Percentiles rank a stretch among this genome's conserved stretches.
phyloP scores from a whole-genome alignment of 2,113 vertebrate genomes.

The Pycnonotus jocosus region DNA sequence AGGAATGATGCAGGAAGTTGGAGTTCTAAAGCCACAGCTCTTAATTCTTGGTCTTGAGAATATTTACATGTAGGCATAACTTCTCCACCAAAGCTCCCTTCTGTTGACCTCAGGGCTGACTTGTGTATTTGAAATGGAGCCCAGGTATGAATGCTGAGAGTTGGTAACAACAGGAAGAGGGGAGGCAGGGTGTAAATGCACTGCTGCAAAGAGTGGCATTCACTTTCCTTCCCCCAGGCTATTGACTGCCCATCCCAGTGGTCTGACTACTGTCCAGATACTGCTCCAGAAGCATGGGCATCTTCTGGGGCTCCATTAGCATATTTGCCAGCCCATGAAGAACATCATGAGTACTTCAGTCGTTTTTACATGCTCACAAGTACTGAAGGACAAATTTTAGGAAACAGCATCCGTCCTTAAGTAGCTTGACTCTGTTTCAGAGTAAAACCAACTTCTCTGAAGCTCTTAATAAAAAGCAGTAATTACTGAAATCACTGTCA shows the following conservation, averaged over 20 bases:
- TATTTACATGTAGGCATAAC: neutral
- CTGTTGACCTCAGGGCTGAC: neutral
- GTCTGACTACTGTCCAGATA: neutral
- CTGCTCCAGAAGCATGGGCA: neutral
- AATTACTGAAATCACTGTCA: neutral
- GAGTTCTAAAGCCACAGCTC: neutral
- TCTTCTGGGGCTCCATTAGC: neutral
- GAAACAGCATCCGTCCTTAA: neutral
- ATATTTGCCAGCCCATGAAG: neutral
- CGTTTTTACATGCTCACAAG: neutral
- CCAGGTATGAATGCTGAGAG: accelerated
- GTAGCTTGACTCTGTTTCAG: neutral
- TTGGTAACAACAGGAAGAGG: neutral
- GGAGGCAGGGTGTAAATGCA: neutral
- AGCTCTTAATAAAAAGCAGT: neutral
- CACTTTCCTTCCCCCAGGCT: neutral
- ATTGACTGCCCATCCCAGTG: accelerated
- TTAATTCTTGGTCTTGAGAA: neutral
- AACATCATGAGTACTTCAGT: accelerated
- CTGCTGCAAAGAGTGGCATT: neutral
- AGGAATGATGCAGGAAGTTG: neutral
- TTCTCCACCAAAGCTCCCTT: neutral
- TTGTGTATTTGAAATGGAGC: neutral
- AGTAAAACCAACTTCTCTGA: neutral
- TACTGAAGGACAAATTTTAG: neutral